Base-by-base conservation (phyloP, 1,140 invertebrate genomes). In the Metaphire vulgaris region DNA sequence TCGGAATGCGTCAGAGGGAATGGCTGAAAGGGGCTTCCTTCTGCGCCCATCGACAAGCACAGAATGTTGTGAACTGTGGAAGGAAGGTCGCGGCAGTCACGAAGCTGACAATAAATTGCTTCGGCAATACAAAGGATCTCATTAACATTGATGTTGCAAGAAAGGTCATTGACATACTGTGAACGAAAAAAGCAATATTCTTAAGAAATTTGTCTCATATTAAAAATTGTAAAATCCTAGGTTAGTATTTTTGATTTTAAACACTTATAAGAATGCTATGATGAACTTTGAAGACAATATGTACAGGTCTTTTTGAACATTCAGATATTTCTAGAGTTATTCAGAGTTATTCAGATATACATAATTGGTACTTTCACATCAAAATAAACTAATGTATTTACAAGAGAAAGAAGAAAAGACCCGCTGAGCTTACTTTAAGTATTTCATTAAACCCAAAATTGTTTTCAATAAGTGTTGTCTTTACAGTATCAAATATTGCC, bases 371-470 rank as follows among this genome's bases (percentile, higher is more conserved):
- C n/a, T n/a, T n/a, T n/a, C n/a, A n/a, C n/a, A n/a, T n/a, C n/a
- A n/a, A n/a, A n/a, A n/a, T n/a, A n/a, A n/a, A n/a, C n/a, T n/a
- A n/a, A n/a, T n/a, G n/a, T n/a, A n/a, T n/a, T n/a, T n/a, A n/a
- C n/a, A n/a, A n/a, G n/a, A n/a, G n/a, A n/a, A n/a, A n/a, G n/a
- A n/a, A n/a, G n/a, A n/a, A n/a, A n/a, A n/a, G n/a, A n/a, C n/a
- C n/a, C n/a, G n/a, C n/a, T n/a, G n/a, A n/a, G n/a, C 56, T 83
- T 89, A 94, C 93, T 89, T 98, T 98, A 26, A 98, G 87, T 82
- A 98, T 97, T 88, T 98, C 96, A 15, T 93, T 97, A 82, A 98
- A 95, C 69, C 94, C 95, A 87, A 93, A 97, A 80, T 92, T 90
- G 82, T 92, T 93, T 81, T 92, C 92, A 80, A 98, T 96, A 14